Conservation (phyloP, 2,113 vertebrate genomes). For the Proteles cristata region DNA sequence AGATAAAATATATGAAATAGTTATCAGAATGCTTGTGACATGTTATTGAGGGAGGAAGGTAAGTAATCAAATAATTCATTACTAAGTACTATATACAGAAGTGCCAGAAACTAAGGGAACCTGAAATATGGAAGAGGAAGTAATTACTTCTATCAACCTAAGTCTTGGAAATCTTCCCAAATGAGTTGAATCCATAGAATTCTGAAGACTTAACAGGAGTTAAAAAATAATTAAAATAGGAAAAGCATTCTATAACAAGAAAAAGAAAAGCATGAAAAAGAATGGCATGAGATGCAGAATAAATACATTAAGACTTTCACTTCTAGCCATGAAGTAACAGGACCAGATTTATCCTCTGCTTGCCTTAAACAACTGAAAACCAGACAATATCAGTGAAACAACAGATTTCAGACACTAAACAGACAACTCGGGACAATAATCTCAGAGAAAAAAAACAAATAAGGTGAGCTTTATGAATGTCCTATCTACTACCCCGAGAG, state of each 20-base stretch:
- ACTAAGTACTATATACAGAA: neutral
- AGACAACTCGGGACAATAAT: neutral
- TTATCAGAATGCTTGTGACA: neutral
- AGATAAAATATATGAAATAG: neutral
- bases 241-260: neutral
- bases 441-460: neutral
- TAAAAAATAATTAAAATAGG: neutral
- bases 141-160: neutral
- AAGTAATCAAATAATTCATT: neutral
- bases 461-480: neutral
- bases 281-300: neutral
- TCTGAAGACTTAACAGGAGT: neutral
- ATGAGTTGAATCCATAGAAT: neutral
- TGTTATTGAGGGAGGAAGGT: neutral
- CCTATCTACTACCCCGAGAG: neutral
- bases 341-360: neutral
- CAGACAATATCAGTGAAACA: slow-evolving; percentile 6
- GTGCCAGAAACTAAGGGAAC: neutral
- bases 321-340: neutral
- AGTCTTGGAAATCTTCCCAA: neutral
- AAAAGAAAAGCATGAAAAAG: neutral
- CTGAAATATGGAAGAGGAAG: neutral
- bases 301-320: neutral
- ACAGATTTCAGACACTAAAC: neutral
- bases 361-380: neutral